These are phyloP conservation scores for Aurelia aurita DNA, from an alignment of 30 jellyfish, hydroid and myxozoan species.

Conservation along the genomic window DNA sequence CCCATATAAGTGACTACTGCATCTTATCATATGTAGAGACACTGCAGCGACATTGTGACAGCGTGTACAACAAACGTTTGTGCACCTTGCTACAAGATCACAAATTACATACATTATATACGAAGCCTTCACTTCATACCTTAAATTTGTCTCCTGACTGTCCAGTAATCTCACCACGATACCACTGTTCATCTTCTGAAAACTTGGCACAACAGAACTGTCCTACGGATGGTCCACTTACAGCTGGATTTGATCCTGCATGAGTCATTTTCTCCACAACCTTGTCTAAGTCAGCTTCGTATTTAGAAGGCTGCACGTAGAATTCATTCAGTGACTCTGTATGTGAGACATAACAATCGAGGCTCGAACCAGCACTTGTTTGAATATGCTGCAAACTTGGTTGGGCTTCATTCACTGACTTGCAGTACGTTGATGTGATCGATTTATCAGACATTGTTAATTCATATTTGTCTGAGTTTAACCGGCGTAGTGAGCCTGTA, in stretches of 20 bases:
- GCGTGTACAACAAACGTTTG: no score
- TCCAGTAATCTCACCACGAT: constrained; percentile 60
- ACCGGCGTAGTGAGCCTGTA: neutral
- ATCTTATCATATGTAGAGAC: no score
- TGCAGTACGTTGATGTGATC: neutral
- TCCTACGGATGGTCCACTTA: constrained; percentile 20
- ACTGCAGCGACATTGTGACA: no score
- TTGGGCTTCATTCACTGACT: neutral
- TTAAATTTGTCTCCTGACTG: constrained; percentile 6
- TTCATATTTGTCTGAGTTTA: constrained; percentile 1
- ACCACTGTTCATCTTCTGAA: constrained; percentile 65
- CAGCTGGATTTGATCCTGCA: neutral
- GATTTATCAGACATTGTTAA: neutral
- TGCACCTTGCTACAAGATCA: no score
- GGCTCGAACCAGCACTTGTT: constrained; percentile 17
- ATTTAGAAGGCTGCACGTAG: constrained; percentile 43
- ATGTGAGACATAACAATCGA: constrained; percentile 45
- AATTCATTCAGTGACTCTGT: constrained; percentile 48
- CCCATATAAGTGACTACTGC: no score
- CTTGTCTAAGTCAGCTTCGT: constrained; percentile 24
- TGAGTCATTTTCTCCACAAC: constrained; percentile 9
- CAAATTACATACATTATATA: no score
- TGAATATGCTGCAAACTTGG: neutral
- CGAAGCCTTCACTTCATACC: no score
- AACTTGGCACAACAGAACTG: constrained; percentile 54